phyloP scores from a whole-genome alignment of 2,888 invertebrate species.

The Heteropelma amictum region DNA sequence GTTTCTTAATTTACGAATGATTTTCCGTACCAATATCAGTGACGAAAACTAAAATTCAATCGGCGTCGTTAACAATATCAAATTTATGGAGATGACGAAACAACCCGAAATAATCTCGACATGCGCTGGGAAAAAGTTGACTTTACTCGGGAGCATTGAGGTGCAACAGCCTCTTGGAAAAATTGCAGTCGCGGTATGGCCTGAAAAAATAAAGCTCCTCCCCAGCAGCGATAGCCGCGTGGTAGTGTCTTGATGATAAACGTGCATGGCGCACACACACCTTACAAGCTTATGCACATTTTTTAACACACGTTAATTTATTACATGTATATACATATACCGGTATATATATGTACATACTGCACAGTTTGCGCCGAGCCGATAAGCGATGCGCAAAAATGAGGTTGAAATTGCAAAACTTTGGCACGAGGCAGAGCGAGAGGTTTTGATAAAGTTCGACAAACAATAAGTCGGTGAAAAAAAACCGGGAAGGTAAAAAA shows the following conservation, averaged over 20 bases:
- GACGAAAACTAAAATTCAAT: too few species aligned
- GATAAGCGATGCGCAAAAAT: conserved; percentile 75
- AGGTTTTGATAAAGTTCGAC: conserved; percentile 50
- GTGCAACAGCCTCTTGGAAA: conserved; percentile 74
- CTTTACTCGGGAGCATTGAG: conserved; percentile 47
- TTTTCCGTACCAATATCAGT: too few species aligned
- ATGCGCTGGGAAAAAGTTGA: not conserved
- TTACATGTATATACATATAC: conserved; percentile 59
- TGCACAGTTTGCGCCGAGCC: conserved; percentile 73
- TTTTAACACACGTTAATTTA: too few species aligned
- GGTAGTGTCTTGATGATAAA: conserved; percentile 57
- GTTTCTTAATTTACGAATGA: too few species aligned
- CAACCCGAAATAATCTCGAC: too few species aligned
- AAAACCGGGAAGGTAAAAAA: not conserved
- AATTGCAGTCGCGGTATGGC: conserved; percentile 70
- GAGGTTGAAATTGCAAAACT: conserved; percentile 77
- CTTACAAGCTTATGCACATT: too few species aligned
- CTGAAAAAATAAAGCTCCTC: conserved; percentile 75
- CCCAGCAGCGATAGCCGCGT: conserved; percentile 67
- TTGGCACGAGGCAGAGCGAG: conserved; percentile 52
- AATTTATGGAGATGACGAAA: conserved; percentile 1
- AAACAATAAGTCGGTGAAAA: conserved; percentile 38
- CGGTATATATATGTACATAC: conserved; percentile 58
- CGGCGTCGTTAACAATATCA: too few species aligned
- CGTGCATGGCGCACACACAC: conserved; percentile 1